phyloP scores from a whole-genome alignment of 2,113 vertebrate genomes.

The Vulpes lagopus region DNA sequence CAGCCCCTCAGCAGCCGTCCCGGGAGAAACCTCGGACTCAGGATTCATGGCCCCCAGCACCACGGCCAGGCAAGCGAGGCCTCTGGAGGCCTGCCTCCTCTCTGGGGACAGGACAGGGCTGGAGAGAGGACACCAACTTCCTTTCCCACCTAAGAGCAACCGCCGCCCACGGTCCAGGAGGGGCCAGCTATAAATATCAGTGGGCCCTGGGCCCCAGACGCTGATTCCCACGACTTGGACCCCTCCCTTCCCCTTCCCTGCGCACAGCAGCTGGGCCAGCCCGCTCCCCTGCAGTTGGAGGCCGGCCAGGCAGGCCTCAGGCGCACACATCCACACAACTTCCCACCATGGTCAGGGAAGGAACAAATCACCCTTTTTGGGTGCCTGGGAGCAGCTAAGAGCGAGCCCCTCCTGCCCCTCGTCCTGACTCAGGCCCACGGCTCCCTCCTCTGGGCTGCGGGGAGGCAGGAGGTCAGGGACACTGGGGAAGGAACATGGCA shows the following conservation, averaged over 20 bases:
- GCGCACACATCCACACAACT: background rate
- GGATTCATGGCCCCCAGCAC: background rate
- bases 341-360: background rate
- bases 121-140: slow-evolving; percentile 71
- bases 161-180: slow-evolving; percentile 33
- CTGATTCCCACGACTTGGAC: slow-evolving; percentile 69
- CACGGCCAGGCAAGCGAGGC: background rate
- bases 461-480: background rate
- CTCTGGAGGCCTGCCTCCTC: slow-evolving; percentile 2
- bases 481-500: fast-evolving
- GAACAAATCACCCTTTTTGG: slow-evolving; percentile 65
- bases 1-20: background rate
- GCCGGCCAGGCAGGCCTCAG: background rate
- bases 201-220: slow-evolving; percentile 19
- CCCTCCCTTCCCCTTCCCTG: background rate
- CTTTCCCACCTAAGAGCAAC: slow-evolving; percentile 78
- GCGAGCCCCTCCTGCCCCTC: background rate
- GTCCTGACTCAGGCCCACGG: background rate
- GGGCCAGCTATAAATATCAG: slow-evolving; percentile 79
- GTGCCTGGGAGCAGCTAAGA: slow-evolving; percentile 10
- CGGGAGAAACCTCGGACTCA: background rate
- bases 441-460: background rate
- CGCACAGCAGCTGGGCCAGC: background rate
- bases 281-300: slow-evolving; percentile 49
- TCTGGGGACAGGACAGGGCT: slow-evolving; percentile 52